Evolutionary conservation across 2,797 vertebrate species (phyloP).

Genomic region (Onychomys leucogaster): DNA sequence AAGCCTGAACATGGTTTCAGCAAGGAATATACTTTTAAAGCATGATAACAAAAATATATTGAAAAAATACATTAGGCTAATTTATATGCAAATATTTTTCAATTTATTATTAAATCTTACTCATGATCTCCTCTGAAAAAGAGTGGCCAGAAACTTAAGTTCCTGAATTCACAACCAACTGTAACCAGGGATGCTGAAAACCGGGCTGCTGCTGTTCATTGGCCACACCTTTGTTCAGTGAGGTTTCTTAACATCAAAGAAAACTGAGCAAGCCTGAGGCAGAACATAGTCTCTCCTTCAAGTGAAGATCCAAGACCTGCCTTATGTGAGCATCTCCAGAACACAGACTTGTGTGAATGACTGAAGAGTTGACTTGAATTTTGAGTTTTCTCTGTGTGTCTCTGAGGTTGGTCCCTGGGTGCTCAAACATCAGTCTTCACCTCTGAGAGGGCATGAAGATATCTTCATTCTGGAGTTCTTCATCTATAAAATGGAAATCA

Average conservation of each 20-base stretch:
- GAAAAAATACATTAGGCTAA: background rate
- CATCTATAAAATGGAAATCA: background rate
- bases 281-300: background rate
- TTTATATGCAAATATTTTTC: constrained; percentile 11
- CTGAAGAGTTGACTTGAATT: background rate
- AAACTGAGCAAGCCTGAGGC: background rate
- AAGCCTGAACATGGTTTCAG: background rate
- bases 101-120: background rate
- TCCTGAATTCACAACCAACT: background rate
- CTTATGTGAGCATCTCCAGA: background rate
- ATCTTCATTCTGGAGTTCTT: background rate
- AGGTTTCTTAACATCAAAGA: background rate
- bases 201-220: background rate
- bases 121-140: constrained; percentile 8
- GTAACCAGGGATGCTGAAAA: no score
- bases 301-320: background rate
- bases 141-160: background rate
- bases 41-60: background rate
- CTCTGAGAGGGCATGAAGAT: background rate
- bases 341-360: background rate
- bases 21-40: background rate
- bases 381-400: background rate
- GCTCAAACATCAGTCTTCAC: background rate
- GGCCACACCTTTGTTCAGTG: background rate
- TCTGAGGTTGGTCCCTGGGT: background rate